phyloP scores from a whole-genome alignment of 2,888 invertebrate genomes.

The Rhingia campestris region DNA sequence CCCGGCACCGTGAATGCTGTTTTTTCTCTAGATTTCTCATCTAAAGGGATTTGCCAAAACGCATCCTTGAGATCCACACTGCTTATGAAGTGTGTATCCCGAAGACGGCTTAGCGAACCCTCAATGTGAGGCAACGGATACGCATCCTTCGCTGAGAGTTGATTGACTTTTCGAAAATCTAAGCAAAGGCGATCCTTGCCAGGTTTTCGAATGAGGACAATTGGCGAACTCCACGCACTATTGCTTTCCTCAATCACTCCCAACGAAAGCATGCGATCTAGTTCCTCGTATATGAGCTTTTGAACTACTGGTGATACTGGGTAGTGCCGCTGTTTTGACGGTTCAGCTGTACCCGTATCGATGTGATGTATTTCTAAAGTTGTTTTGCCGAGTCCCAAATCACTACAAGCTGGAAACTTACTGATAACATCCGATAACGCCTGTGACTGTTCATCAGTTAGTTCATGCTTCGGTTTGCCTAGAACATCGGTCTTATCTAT shows the following conservation, averaged over 20 bases:
- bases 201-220: no score
- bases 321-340: no score
- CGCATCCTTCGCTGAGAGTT: slow-evolving; percentile 67
- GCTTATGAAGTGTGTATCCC: background rate
- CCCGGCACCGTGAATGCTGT: no score
- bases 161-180: slow-evolving; percentile 76
- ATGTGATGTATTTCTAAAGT: slow-evolving; percentile 39
- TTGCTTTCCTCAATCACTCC: no score
- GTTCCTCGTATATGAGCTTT: no score
- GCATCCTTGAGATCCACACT: slow-evolving; percentile 50
- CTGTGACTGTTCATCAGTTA: background rate
- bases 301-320: no score
- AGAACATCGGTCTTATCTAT: background rate
- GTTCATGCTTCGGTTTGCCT: background rate
- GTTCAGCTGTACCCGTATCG: no score
- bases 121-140: background rate
- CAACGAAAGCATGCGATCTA: no score
- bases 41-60: slow-evolving; percentile 61
- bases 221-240: no score
- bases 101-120: background rate
- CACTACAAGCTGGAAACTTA: background rate
- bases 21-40: background rate
- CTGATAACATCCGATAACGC: background rate
- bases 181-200: slow-evolving; percentile 75
- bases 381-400: slow-evolving; percentile 50